Conservation (phyloP, 2,797 vertebrate species). For the Euphonia xanthogaster region DNA sequence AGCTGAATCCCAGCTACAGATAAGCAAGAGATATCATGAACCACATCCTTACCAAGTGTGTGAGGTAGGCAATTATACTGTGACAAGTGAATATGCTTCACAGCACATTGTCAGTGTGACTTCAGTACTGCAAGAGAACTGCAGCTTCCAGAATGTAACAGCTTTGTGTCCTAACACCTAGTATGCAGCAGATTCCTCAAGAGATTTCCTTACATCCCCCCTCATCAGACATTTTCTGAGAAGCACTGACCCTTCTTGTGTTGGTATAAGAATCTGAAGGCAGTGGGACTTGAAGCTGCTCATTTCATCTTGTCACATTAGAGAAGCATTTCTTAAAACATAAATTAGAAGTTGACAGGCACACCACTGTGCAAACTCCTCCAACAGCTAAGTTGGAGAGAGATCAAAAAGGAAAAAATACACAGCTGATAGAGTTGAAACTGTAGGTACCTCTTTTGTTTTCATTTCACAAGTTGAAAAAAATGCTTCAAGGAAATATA, state of each 20-base stretch:
- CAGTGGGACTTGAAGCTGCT: neutral
- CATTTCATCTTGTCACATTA: neutral
- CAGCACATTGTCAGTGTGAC: neutral
- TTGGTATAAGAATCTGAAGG: neutral
- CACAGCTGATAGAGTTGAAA: neutral
- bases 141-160: neutral
- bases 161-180: neutral
- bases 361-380: neutral
- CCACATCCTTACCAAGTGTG: neutral
- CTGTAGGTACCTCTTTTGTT: neutral
- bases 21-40: neutral
- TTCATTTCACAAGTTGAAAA: neutral
- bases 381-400: neutral
- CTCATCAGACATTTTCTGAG: neutral
- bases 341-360: neutral
- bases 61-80: neutral
- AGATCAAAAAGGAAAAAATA: neutral
- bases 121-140: neutral
- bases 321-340: neutral
- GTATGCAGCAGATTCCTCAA: neutral
- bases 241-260: neutral
- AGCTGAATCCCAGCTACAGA: neutral
- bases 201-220: neutral
- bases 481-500: neutral
- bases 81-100: neutral